Conservation (phyloP, 2,888 invertebrate genomes). For the Encarsia formosa region DNA sequence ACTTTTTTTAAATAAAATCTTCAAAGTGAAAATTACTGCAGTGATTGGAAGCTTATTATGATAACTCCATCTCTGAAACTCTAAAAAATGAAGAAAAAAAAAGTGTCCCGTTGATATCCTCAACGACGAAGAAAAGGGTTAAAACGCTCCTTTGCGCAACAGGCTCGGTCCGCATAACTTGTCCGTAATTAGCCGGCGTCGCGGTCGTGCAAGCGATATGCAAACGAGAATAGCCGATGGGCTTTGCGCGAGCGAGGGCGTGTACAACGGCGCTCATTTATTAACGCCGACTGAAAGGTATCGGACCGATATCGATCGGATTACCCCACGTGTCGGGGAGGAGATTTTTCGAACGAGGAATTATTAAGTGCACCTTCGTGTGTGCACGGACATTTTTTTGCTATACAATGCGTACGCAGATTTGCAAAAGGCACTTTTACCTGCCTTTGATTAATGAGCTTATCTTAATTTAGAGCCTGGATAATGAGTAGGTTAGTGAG, state of each 20-base stretch:
- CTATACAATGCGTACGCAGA: background rate
- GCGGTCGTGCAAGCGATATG: conserved; percentile 21
- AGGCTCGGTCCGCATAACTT: background rate
- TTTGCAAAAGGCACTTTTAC: background rate
- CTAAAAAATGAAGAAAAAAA: too few relatives aligned
- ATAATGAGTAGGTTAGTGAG: background rate
- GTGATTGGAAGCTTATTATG: too few relatives aligned
- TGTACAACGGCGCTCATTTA: conserved; percentile 14
- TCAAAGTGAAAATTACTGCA: too few relatives aligned
- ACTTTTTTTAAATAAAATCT: too few relatives aligned
- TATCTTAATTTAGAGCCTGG: conserved; percentile 6
- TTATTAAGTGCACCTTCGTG: conserved; percentile 9
- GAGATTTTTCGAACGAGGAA: conserved; percentile 8
- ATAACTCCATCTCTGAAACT: too few relatives aligned
- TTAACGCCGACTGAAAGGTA: conserved; percentile 17
- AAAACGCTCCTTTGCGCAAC: too few relatives aligned
- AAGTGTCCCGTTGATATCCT: too few relatives aligned
- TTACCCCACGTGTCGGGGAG: conserved; percentile 1
- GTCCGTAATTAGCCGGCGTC: conserved; percentile 16
- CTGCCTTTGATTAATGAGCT: conserved; percentile 12
- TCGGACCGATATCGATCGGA: conserved; percentile 19
- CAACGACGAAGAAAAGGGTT: too few relatives aligned
- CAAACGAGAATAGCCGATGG: conserved; percentile 20
- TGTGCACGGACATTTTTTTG: background rate
- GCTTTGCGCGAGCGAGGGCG: conserved; percentile 1